These are phyloP conservation scores for Ranitomeya variabilis DNA, from an alignment of 2,113 vertebrate genomes.

Conservation along the genomic window DNA sequence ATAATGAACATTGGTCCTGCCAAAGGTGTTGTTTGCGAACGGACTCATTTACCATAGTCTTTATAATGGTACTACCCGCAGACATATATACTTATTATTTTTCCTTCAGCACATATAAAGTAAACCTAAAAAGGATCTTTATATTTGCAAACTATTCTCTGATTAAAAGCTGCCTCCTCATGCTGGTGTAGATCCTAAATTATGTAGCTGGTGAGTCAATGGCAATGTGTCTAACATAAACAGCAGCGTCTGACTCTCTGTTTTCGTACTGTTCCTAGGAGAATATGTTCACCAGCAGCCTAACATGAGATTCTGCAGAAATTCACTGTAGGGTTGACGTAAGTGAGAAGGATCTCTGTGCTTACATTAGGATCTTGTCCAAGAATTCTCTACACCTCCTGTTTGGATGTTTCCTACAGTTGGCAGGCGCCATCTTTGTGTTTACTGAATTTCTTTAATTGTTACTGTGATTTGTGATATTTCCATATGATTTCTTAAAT, in stretches of 20 bases:
- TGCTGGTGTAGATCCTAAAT: neutral
- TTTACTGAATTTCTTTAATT: no score
- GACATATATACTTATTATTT: no score
- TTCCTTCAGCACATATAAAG: no score
- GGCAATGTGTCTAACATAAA: neutral
- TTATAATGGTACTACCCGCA: no score
- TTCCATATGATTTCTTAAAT: no score
- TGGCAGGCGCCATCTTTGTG: no score
- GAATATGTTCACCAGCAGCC: neutral
- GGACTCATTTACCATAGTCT: no score
- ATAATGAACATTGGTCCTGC: no score
- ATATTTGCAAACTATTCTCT: neutral
- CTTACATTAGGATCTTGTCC: constrained; percentile 19
- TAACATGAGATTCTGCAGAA: neutral
- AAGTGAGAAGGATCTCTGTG: constrained; percentile 23
- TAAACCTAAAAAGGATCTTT: no score
- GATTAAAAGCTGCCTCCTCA: neutral
- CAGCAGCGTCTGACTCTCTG: neutral
- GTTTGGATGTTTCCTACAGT: no score
- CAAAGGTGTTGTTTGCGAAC: no score
- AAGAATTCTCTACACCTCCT: neutral
- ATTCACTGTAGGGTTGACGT: constrained; percentile 17
- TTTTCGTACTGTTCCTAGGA: neutral
- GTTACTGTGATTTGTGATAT: no score
- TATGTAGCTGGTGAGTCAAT: neutral